Evolutionary conservation across 2,113 vertebrate genomes (phyloP).

Genomic region (Drymodes brunneopygia): DNA sequence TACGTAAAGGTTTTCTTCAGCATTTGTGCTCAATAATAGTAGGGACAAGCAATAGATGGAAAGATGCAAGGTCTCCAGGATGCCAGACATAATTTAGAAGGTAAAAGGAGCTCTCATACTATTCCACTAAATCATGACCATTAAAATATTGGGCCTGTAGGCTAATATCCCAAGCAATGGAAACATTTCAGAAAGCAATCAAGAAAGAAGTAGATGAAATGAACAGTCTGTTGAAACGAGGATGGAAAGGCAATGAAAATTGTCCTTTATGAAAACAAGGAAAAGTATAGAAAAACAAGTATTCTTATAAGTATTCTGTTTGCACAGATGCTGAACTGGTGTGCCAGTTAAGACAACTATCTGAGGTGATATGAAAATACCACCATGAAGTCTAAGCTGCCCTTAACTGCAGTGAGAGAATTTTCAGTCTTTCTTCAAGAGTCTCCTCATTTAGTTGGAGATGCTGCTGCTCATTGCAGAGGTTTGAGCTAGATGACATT

Average conservation of each 20-base stretch:
- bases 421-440: background rate
- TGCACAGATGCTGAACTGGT: background rate
- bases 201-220: background rate
- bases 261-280: background rate
- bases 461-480: background rate
- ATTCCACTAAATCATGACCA: background rate
- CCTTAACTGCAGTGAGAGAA: background rate
- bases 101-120: background rate
- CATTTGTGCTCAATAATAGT: background rate
- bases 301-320: background rate
- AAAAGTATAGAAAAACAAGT: background rate
- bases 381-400: background rate
- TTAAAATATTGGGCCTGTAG: background rate
- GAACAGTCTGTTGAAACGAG: background rate
- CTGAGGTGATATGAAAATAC: background rate
- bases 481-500: background rate
- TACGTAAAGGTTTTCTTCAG: background rate
- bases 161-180: background rate
- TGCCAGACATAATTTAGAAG: background rate
- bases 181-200: background rate
- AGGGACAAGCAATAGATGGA: background rate
- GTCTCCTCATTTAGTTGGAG: background rate
- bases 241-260: background rate
- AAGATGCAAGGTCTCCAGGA: background rate
- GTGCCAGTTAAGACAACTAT: background rate